A percentile compares a stretch with the other conserved stretches of the same genome.
Evolutionary conservation across 1,140 invertebrate species (phyloP).

Genomic region (Saccostrea echinata): DNA sequence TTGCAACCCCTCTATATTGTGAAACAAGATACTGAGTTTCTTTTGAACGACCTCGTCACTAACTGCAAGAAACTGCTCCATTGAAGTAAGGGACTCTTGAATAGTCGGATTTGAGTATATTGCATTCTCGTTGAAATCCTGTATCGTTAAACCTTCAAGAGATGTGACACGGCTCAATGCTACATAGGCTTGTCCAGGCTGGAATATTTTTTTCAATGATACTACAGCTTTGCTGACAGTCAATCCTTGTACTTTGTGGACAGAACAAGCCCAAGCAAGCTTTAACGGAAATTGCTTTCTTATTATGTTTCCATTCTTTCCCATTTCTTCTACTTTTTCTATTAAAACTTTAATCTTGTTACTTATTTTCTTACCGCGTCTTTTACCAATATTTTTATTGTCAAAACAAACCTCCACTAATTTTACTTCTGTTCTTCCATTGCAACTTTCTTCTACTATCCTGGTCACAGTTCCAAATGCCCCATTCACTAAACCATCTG

Average conservation of each 20-base stretch:
- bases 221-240: slow-evolving; percentile 41
- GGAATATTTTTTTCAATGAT: slow-evolving; percentile 37
- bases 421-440: background rate
- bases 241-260: slow-evolving; percentile 46
- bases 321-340: background rate
- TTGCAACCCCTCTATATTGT: no score
- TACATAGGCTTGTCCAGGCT: slow-evolving; percentile 48
- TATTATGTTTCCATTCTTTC: background rate
- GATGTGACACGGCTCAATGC: slow-evolving; percentile 51
- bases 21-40: no score
- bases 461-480: slow-evolving; percentile 39
- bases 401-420: slow-evolving; percentile 41
- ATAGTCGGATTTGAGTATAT: background rate
- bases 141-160: slow-evolving; percentile 7
- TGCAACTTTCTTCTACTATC: background rate
- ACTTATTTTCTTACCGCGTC: background rate
- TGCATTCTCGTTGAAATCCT: background rate
- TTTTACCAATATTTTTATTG: slow-evolving; percentile 35
- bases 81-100: background rate
- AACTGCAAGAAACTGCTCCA: background rate
- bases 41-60: no score
- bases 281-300: slow-evolving; percentile 42
- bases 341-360: no score
- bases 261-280: slow-evolving; percentile 45
- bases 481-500: slow-evolving; percentile 49